Base-by-base conservation (phyloP, 2,888 invertebrate genomes). In the Noctua comes region DNA sequence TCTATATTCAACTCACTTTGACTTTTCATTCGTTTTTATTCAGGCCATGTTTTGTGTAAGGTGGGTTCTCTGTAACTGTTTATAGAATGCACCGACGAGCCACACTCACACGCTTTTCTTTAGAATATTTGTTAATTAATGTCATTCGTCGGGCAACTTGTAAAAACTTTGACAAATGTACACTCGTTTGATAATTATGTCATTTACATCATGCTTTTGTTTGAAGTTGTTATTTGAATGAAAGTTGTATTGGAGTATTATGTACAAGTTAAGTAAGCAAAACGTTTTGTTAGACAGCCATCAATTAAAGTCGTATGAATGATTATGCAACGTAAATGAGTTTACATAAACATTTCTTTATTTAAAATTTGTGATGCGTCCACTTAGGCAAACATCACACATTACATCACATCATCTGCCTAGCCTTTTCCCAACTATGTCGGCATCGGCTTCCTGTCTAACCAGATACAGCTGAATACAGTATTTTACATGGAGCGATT, bases 51-150 rank as follows among this genome's bases (percentile, higher is more conserved):
- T 40, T n/a, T 51, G 36, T 65, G 7, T 11, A 5, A 27, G 57
- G n/a, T 78, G 6, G 2, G 0, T 31, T 27, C 75, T 79, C 79
- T 83, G 74, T 65, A 36, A 1, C 4, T 43, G 6, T 27, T 27
- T 0, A 16, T 6, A 3, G 7, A 68, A 57, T 51, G 24, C 46
- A 11, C 24, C 7, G 21, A 18, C 64, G 54, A 76, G 66, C 18
- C 8, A 62, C 51, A 59, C 59, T 46, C 48, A 66, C 68, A 71
- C 71, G 68, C 43, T 71, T 59, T 68, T 54, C 69, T 75, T 83
- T 78, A 62, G 62, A 80, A 79, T 87, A 84, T 79, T 79, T 72
- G 68, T 76, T 80, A 77, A 80, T 82, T 59, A 80, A 80, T 80
- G 62, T 77, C 77, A 84, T 86, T 84, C 57, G 75, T 77, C 70